Evolutionary conservation across 2,797 vertebrate species (phyloP).

Genomic region (Onychomys leucogaster): DNA sequence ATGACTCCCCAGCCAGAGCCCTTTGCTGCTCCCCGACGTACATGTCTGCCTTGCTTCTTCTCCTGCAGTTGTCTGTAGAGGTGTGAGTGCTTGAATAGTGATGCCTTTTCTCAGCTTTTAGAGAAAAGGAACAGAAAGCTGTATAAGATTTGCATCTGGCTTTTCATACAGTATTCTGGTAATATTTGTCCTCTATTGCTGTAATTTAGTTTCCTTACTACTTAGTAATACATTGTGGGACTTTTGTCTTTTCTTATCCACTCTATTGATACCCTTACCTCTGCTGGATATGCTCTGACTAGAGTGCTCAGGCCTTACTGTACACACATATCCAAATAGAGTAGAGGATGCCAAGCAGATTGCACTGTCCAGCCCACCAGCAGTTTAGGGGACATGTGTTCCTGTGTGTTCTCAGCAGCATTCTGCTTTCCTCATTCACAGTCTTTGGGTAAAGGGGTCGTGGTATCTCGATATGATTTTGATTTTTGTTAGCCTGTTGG

Average conservation of each 20-base stretch:
- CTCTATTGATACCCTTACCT: not conserved
- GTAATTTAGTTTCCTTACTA: not conserved
- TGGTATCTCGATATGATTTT: not conserved
- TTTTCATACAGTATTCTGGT: not conserved
- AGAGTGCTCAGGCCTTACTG: not conserved
- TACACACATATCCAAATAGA: not conserved
- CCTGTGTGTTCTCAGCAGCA: not conserved
- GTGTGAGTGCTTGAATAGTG: not conserved
- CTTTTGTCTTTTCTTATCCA: not conserved
- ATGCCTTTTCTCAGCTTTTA: slow-evolving; percentile 32
- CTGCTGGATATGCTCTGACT: not conserved
- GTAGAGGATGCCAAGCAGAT: not conserved
- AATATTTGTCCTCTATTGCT: not conserved
- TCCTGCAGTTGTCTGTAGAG: not conserved
- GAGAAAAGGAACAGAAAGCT: not conserved
- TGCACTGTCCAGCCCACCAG: not conserved
- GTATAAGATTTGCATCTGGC: not conserved
- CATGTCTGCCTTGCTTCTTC: not conserved
- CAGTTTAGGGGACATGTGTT: not conserved
- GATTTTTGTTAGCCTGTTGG: not conserved
- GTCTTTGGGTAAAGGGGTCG: not conserved
- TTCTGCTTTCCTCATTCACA: not conserved
- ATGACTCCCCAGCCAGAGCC: not conserved
- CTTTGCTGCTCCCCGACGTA: not conserved
- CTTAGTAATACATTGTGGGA: not conserved